A percentile compares a stretch with the other conserved stretches of the same genome.
These are phyloP conservation scores for Macquaria australasica DNA, from an alignment of 2,113 vertebrate species.

Conservation along the genomic window DNA sequence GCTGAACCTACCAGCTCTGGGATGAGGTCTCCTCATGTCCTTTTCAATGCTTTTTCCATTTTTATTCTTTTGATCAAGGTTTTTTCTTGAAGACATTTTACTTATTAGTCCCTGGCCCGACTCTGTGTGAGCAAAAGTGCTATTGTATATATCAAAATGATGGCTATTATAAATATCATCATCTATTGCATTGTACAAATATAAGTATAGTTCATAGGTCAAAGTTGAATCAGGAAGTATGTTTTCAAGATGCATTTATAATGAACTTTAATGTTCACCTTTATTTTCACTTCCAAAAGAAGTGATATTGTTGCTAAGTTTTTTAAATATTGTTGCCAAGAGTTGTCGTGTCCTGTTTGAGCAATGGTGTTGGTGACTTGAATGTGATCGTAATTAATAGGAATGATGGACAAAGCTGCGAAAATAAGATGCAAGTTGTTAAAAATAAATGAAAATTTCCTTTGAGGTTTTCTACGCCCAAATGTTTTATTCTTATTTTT, in stretches of 20 bases:
- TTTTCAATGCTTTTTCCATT: background rate
- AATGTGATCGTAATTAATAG: background rate
- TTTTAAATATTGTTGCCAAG: background rate
- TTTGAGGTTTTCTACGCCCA: background rate
- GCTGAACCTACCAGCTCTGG: background rate
- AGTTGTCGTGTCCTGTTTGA: background rate
- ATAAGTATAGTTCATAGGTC: background rate
- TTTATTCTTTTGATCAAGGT: background rate
- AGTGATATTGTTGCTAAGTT: background rate
- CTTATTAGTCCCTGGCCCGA: background rate
- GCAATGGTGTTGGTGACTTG: background rate
- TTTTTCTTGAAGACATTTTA: background rate
- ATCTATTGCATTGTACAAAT: no score
- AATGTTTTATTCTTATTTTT: slow-evolving; percentile 24
- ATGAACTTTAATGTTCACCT: no score
- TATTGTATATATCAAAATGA: background rate
- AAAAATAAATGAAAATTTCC: background rate
- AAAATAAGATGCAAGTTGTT: background rate
- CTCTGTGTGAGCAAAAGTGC: no score
- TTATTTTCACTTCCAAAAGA: background rate
- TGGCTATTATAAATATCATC: no score
- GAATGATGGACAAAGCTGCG: background rate
- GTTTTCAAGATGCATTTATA: background rate
- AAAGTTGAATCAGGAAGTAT: background rate
- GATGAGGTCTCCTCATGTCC: background rate